Evolutionary conservation across 2,888 invertebrate species (phyloP), one percentile per base, ranked within the genome.

Genomic region (Mythimna vitellina): DNA sequence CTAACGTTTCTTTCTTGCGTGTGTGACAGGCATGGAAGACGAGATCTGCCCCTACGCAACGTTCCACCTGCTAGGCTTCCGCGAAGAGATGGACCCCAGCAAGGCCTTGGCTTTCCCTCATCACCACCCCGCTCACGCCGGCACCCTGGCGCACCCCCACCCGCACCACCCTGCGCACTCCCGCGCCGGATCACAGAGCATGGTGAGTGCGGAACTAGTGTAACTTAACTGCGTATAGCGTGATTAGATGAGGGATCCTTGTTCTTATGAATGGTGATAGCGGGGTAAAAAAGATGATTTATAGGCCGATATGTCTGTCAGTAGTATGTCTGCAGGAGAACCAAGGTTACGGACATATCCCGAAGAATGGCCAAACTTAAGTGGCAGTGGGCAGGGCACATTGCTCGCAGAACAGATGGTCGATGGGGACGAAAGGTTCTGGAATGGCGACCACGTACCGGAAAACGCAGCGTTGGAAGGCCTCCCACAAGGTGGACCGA

Each of bases 41-140:
- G 99, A 99, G 94, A 99, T 99, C 93, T 99, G 99, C 96, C 99
- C 99, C 58, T 99, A 99, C 95, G 99, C 99, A 12, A 99, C 99
- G 57, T 99, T 99, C 98, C 99, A 99, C 94, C 97, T 99, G 90
- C 97, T 99, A 73, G 99, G 99, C 86, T 99, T 99, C 98, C 98
- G 99, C 88, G 99, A 99, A 93, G 99, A 99, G 97, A 99, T 99
- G 98, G 99, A 99, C 93, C 99, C 98, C 62, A 98, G 97, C 93
- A 99, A 98, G 96, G 98, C 98, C 65, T 92, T 94, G 97, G 98
- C 97, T 97, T 98, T 95, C 98, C 98, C 97, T 97, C 98, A 96
- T 98, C 98, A 86, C 98, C 98, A 98, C 93, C 97, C 97, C 49
- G 92, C 95, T 17, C 97, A 98, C 94, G 98, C 98, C 75, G 98